Evolutionary conservation across 2,113 vertebrate species (phyloP), one percentile per base, ranked within the genome.

Genomic region (Gambusia holbrooki): DNA sequence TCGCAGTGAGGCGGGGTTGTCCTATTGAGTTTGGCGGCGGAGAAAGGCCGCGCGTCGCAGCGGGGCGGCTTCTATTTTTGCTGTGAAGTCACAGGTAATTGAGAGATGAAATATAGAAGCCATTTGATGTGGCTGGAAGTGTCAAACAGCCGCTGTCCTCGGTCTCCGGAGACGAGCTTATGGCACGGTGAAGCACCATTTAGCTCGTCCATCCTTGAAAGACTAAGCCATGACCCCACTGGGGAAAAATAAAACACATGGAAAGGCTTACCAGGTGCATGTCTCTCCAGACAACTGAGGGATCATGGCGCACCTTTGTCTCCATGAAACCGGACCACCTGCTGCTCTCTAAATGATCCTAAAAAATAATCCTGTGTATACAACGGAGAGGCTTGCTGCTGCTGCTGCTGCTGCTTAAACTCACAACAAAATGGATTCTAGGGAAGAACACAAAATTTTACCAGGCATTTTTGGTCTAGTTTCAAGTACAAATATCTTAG

Each of bases 131-230:
- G 74, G 64, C 51, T 75, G 77, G 77, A 83, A 87, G 74, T 82
- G 71, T 81, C 69, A 62, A 79, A 77, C 58, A 45, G 71, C 63
- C 30, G n/a, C 15, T 45, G 70, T 79, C 74, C 71, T 74, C 67
- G 67, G 54, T 88, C 84, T 79, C 81, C 3, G 0, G 89, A 81
- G 89, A 87, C 40, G 27, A 42, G 76, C 82, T 87, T 85, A 68
- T 69, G 79, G 82, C 68, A 78, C 65, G 70, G 45, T 69, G 75
- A 83, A 88, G 84, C 73, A 74, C 73, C 78, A 86, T 89, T 91
- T 88, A 90, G 83, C 68, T 80, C 89, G 88, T 85, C 87, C 90
- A 88, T 88, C 88, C 90, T 87, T 87, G 83, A 91, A 90, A 84
- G 76, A 88, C 77, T 84, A 82, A 86, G 78, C 75, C 77, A 19